Evolutionary conservation across 2,797 vertebrate species (phyloP), one percentile per base, ranked within the genome.

Genomic region (Catamblyrhynchus diadema): DNA sequence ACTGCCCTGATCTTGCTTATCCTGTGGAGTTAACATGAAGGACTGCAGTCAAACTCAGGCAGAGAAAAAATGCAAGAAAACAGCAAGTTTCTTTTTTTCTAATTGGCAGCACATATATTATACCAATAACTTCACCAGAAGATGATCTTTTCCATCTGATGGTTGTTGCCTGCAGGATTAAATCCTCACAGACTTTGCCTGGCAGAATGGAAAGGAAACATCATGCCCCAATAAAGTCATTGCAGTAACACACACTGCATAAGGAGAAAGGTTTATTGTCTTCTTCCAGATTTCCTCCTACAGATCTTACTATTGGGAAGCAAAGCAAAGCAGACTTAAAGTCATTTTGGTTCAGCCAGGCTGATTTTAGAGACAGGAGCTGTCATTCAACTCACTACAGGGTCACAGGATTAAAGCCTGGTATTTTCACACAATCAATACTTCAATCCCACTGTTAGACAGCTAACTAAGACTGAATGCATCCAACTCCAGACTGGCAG

Each of bases 71-170:
- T 9, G 39, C 17, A 94, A 82, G 79, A 83, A 88, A 84, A 33
- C 19, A 24, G 14, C 0, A 15, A 65, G 44, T 37, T 92, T 54
- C 28, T 78, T 74, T 50, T 14, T 48, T 80, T 33, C 69, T 81
- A 94, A 91, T 50, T 93, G 85, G 56, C 77, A 91, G 51, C 27
- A 41, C 44, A 60, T 57, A 69, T 57, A 95, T 96, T 95, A 95
- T 47, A 94, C 67, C 89, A 88, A 94, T 90, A 95, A 95, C 73
- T 94, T 94, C 85, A 93, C 62, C 56, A 71, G 77, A 56, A 75
- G 66, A 86, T 93, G 82, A 94, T 90, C 12, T 91, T 95, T 91
- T 86, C 80, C 77, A 75, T 91, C 73, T 88, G 85, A 93, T 50
- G 41, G 47, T 47, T 84, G n/a, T 20, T 93, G 94, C 87, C 94